Evolutionary conservation across 2,888 invertebrate genomes (phyloP), one percentile per base, ranked within the genome.

Genomic region (Apamea anceps): DNA sequence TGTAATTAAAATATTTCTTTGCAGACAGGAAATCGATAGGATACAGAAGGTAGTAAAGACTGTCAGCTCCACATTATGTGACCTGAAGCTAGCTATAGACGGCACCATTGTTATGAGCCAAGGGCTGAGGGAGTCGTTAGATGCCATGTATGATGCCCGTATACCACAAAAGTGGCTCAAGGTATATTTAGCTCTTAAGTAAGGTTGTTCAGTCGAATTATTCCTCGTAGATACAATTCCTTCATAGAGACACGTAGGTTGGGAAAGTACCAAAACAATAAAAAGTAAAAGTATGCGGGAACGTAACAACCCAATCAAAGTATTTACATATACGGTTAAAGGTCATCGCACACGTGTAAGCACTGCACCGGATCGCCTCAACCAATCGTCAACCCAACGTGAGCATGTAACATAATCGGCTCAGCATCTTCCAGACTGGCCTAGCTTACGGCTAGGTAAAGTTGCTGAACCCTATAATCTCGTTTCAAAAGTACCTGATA

Each of bases 51-150:
- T 99, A 15, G 98, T 99, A 77, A 97, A 98, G 90, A 97, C 97
- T 8, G 99, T 99, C 0, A 97, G 98, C 74, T 97, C 97, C 1
- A 99, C 99, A 12, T 96, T 99, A 72, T 98, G 98, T 77, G 99
- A 99, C 95, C 97, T 99, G 73, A 99, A 99, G 94, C 97, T 99
- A 85, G 99, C 99, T 25, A 99, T 99, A 85, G 99, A 99, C 92
- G 99, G 99, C 57, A 99, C 99, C 0, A 99, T 99, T 89, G 98
- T 99, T 48, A 99, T 99, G 99, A 99, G 99, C 91, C 99, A 99
- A 92, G 98, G 98, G 42, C 97, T 99, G 54, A 97, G 99, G 82
- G 98, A 98, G 89, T 98, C 99, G 0, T 96, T 99, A 60, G 99
- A 99, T 94, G 98, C 99, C 25, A 99, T 99, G 99, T 99, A 99